These are phyloP conservation scores for Chironomus riparius DNA, from an alignment of 2,888 invertebrate species.

Conservation along the genomic window DNA sequence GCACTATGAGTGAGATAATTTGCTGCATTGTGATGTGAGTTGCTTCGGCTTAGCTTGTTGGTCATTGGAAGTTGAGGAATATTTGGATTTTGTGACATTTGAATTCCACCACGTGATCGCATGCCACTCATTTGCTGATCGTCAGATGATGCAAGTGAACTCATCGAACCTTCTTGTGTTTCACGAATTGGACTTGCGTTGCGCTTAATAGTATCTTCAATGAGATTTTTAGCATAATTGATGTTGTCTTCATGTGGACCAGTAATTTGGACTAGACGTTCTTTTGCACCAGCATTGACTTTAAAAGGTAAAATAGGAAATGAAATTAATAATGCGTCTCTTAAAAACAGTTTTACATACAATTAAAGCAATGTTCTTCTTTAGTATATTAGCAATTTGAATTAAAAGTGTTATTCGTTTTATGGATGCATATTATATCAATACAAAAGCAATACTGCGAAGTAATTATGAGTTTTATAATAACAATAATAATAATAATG, in stretches of 20 bases:
- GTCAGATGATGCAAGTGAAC: slow-evolving; percentile 67
- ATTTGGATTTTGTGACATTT: slow-evolving; percentile 32
- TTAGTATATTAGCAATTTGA: too few species aligned
- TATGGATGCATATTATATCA: too few species aligned
- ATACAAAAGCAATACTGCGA: too few species aligned
- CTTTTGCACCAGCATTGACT: slow-evolving; percentile 92
- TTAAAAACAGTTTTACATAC: not conserved
- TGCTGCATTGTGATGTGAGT: slow-evolving; percentile 25
- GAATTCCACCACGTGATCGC: slow-evolving; percentile 30
- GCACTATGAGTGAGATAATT: slow-evolving; percentile 60
- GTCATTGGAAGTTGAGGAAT: slow-evolving; percentile 35
- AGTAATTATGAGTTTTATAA: too few species aligned
- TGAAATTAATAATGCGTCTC: slow-evolving; percentile 27
- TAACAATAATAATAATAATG: too few species aligned
- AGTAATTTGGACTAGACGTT: slow-evolving; percentile 90
- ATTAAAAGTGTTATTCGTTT: too few species aligned
- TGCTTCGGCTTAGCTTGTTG: slow-evolving; percentile 15
- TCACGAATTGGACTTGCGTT: slow-evolving; percentile 87
- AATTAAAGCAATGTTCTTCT: not conserved
- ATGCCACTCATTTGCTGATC: slow-evolving; percentile 38
- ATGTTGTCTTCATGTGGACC: slow-evolving; percentile 90
- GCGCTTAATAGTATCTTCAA: slow-evolving; percentile 89
- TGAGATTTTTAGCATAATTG: slow-evolving; percentile 83
- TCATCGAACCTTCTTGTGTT: slow-evolving; percentile 60
- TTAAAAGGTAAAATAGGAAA: slow-evolving; percentile 40